These are phyloP conservation scores for Ephydatia muelleri DNA, from an alignment of 37 sponge, comb jelly and placozoan species.

Conservation along the genomic window DNA sequence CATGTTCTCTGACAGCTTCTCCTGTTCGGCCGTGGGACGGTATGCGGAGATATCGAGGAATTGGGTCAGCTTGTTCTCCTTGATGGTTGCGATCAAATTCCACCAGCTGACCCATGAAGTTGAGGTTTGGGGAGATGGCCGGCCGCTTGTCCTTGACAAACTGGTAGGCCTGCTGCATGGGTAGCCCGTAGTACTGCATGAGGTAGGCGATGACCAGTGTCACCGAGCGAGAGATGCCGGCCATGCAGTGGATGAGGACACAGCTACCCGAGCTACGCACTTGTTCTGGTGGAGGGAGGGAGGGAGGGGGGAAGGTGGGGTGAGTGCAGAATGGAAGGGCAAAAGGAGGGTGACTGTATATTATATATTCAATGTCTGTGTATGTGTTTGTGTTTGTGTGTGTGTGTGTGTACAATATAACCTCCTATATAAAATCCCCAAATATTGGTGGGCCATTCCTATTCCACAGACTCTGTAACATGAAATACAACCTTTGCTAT, in stretches of 20 bases:
- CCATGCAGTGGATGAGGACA: constrained; percentile 92
- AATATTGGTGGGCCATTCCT: no score
- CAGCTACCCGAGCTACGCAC: constrained; percentile 49
- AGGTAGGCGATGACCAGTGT: constrained; percentile 95
- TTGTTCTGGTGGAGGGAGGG: constrained; percentile 48
- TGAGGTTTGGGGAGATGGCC: constrained; percentile 92
- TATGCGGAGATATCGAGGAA: no score
- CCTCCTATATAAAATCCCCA: no score
- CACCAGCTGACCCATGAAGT: constrained; percentile 98
- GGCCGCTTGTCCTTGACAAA: constrained; percentile 85
- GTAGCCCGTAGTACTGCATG: constrained; percentile 74
- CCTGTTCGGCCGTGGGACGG: not conserved
- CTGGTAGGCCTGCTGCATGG: constrained; percentile 88
- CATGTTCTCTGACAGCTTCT: not conserved
- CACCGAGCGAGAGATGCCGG: constrained; percentile 95
- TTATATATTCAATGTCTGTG: no score
- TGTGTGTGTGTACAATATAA: constrained; percentile 1
- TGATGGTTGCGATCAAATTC: constrained; percentile 87
- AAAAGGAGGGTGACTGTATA: no score
- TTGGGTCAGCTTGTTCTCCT: no score
- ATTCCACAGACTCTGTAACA: no score
- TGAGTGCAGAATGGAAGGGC: no score
- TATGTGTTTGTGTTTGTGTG: no score
- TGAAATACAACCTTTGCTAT: no score
- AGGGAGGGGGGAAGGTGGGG: no score